Evolutionary conservation across 2,113 vertebrate genomes (phyloP).

Genomic region (Cebus imitator): DNA sequence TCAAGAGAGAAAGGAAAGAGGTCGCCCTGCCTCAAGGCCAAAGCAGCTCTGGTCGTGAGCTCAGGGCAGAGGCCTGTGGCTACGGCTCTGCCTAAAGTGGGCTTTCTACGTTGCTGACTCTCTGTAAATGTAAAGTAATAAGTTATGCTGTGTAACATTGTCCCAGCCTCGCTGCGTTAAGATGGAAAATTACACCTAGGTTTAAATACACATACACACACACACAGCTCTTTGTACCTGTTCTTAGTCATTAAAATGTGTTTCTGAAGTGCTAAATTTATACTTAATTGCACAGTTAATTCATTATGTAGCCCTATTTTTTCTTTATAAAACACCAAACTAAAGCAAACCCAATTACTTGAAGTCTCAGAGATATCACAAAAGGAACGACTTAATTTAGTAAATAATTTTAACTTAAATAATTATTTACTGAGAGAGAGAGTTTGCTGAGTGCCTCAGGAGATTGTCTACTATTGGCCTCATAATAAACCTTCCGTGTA

Average conservation of each 20-base stretch:
- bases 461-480: conserved; percentile 41
- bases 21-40: not conserved
- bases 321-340: conserved; percentile 56
- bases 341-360: conserved; percentile 71
- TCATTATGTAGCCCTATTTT: conserved; percentile 70
- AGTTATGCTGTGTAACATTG: conserved; percentile 15
- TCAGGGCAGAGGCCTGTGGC: not conserved
- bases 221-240: conserved; percentile 52
- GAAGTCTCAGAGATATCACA: conserved; percentile 62
- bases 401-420: conserved; percentile 81
- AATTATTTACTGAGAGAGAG: conserved; percentile 80
- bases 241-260: conserved; percentile 71
- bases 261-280: conserved; percentile 75
- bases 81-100: not conserved
- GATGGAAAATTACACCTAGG: conserved; percentile 28
- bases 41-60: not conserved
- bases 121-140: not conserved
- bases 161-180: not conserved
- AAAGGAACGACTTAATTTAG: conserved; percentile 80
- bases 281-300: conserved; percentile 81
- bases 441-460: not conserved
- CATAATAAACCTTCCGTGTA: conserved; percentile 58
- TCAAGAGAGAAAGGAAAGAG: not conserved
- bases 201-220: not conserved
- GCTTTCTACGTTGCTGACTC: not conserved